Base-by-base conservation (phyloP, 2,797 vertebrate species). In the Scarus forsteni region DNA sequence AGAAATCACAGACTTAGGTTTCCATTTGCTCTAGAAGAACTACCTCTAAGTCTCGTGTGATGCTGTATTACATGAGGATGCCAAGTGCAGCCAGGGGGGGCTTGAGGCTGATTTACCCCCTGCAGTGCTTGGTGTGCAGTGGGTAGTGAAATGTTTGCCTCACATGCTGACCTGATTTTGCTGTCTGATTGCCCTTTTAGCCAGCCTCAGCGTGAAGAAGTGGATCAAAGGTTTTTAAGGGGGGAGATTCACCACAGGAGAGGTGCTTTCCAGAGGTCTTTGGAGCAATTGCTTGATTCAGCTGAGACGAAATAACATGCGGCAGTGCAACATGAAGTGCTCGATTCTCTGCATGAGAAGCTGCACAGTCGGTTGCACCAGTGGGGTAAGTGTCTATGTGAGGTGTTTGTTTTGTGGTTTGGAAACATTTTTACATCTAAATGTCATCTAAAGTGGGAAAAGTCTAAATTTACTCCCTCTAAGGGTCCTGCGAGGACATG, bases 141-240 rank as follows among this genome's bases (percentile, higher is more conserved):
- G 77, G 73, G 68, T 14, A 49, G 76, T 82, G 70, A 86, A 85
- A 85, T 73, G 62, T 80, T 78, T 75, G 43, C 66, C 62, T 50
- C 73, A 74, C 55, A 73, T 65, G 61, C 60, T 83, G 79, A 76
- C 85, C 83, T 75, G 58, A 57, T 84, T 84, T 72, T 79, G 45
- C 63, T 66, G 73, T 80, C 61, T 70, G 57, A 79, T 63, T 76
- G 75, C 73, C 59, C 70, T 65, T 65, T 77, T 66, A 79, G 38
- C 62, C 52, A 40, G 64, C 62, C 46, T 63, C 50, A 53, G 52
- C 0, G 6, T 40, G 60, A 60, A 72, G 13, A 64, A 71, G 55
- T 60, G 52, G 48, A 85, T 80, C 70, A 77, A 68, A 77, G 50
- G 67, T 51, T 68, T 80, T 83, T 43, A 60, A 67, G 52, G 18